These are phyloP conservation scores for Zaprionus tsacasi DNA, from an alignment of 1,140 invertebrate genomes.

Conservation along the genomic window DNA sequence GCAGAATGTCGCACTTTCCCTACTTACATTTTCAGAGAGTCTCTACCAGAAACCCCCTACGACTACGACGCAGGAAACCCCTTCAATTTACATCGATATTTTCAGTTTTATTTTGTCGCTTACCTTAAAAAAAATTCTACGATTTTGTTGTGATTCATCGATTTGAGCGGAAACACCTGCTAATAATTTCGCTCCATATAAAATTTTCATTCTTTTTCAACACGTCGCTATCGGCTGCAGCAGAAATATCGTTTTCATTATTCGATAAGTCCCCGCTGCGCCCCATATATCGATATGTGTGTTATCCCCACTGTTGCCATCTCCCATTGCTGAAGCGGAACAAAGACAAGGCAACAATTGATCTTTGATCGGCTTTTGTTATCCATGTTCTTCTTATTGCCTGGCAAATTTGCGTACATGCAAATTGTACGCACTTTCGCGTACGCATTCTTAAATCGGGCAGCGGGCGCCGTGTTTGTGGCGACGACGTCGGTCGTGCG, in stretches of 20 bases:
- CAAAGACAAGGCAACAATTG: slow-evolving; percentile 46
- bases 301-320: background rate
- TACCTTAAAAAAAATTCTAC: background rate
- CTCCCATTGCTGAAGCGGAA: slow-evolving; percentile 18
- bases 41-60: background rate
- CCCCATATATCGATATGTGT: background rate
- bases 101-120: slow-evolving; percentile 1
- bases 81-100: background rate
- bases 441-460: slow-evolving; percentile 30
- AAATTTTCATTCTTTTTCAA: background rate
- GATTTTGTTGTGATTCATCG: background rate
- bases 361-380: slow-evolving; percentile 72
- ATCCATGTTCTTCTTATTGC: slow-evolving; percentile 22
- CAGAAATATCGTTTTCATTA: too few relatives aligned
- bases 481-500: slow-evolving; percentile 50
- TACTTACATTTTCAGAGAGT: background rate
- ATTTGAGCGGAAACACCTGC: background rate
- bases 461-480: slow-evolving; percentile 31
- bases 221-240: too few relatives aligned
- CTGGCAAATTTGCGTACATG: slow-evolving; percentile 63
- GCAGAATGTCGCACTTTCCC: background rate
- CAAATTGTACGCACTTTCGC: slow-evolving; percentile 62
- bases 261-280: too few relatives aligned
- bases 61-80: background rate
- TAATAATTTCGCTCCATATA: background rate